Conservation (phyloP, 35 echinoderm and acorn worm genomes). For the Antedon bifida region DNA sequence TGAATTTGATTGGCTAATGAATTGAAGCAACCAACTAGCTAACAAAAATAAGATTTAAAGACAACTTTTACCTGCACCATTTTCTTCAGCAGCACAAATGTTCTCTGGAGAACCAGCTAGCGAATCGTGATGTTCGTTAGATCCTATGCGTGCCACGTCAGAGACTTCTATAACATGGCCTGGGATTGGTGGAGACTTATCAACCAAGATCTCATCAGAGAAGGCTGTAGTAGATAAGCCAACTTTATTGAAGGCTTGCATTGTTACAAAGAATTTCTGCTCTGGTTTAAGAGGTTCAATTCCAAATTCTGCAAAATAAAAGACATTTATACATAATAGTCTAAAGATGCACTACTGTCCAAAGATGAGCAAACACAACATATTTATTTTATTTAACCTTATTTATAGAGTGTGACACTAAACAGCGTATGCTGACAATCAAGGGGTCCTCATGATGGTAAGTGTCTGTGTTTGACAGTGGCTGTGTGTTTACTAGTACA, state of each 20-base stretch:
- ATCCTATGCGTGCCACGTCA: neutral
- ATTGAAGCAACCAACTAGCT: too few relatives aligned
- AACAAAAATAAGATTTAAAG: too few relatives aligned
- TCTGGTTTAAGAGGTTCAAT: neutral
- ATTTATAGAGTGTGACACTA: too few relatives aligned
- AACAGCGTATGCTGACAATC: too few relatives aligned
- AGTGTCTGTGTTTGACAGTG: neutral
- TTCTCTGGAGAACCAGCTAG: too few relatives aligned
- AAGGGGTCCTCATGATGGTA: too few relatives aligned
- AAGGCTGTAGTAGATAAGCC: conserved; percentile 16
- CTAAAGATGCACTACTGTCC: neutral
- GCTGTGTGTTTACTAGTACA: too few relatives aligned
- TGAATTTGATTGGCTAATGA: too few relatives aligned
- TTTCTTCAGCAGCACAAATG: too few relatives aligned
- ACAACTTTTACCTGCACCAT: too few relatives aligned
- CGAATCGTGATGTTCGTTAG: too few relatives aligned
- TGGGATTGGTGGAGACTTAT: conserved; percentile 21
- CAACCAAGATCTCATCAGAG: conserved; percentile 21
- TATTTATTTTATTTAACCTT: too few relatives aligned
- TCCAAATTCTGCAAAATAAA: neutral
- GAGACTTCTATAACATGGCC: conserved; percentile 19
- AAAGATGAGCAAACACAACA: neutral
- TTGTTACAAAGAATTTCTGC: conserved; percentile 8
- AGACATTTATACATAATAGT: neutral
- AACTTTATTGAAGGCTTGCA: conserved; percentile 20